Conservation (phyloP, 2,113 vertebrate genomes). For the Suncus etruscus region DNA sequence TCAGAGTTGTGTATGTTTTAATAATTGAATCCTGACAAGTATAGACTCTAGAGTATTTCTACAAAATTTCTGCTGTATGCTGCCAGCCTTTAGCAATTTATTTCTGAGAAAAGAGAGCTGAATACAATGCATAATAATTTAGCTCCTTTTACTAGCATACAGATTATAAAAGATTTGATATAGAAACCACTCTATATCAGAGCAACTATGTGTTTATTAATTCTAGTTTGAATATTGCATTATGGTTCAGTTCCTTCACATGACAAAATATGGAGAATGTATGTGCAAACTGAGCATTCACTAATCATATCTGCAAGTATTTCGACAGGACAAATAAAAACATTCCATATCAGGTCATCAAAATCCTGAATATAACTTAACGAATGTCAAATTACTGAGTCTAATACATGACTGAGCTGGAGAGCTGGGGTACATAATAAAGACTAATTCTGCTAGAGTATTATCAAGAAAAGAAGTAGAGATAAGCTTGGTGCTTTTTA, state of each 20-base stretch:
- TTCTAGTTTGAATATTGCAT: background rate
- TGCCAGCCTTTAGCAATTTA: background rate
- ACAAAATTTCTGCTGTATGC: background rate
- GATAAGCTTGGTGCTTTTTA: background rate
- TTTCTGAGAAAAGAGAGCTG: slow-evolving; percentile 14
- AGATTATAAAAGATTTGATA: background rate
- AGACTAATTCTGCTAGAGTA: background rate
- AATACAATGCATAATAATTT: background rate
- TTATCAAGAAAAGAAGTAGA: background rate
- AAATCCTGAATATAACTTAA: background rate
- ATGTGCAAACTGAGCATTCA: background rate
- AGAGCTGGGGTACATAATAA: background rate
- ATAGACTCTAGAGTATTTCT: background rate
- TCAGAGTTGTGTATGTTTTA: background rate
- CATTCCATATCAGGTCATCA: background rate
- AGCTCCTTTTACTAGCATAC: background rate
- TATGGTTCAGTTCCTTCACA: background rate
- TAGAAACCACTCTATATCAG: background rate
- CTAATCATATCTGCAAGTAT: background rate
- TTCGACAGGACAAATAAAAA: slow-evolving; percentile 7
- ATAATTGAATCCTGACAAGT: background rate
- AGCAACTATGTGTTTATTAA: background rate
- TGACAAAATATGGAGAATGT: background rate
- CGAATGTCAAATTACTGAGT: background rate
- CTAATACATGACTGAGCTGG: background rate